Percentiles rank a stretch among this genome's conserved stretches.
These are phyloP conservation scores for Percina caprodes DNA, from an alignment of 2,113 vertebrate genomes.

Conservation along the genomic window DNA sequence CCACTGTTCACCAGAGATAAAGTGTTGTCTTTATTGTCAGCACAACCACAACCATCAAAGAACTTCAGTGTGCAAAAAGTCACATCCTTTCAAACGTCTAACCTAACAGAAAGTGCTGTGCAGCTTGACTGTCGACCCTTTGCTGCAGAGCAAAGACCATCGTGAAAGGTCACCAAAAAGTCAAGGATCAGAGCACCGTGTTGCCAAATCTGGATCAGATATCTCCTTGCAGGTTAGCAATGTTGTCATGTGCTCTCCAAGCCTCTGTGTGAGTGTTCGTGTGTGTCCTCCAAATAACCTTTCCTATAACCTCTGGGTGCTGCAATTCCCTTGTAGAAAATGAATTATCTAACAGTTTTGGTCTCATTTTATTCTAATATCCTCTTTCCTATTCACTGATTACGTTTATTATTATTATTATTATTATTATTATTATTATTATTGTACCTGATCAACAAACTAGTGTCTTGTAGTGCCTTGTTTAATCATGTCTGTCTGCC, in stretches of 20 bases:
- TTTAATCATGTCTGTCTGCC: too few species aligned
- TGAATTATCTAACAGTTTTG: too few species aligned
- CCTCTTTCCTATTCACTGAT: too few species aligned
- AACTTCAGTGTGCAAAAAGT: neutral
- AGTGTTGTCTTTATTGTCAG: neutral
- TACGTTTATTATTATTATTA: too few species aligned
- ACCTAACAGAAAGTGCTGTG: neutral
- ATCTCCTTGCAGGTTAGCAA: constrained; percentile 69
- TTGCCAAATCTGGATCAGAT: constrained; percentile 62
- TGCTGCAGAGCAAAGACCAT: constrained; percentile 42
- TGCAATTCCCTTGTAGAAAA: constrained; percentile 1
- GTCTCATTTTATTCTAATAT: too few species aligned
- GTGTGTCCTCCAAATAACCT: constrained; percentile 27
- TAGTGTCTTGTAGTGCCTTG: too few species aligned
- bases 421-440: too few species aligned
- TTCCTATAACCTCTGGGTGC: constrained; percentile 30
- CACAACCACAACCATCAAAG: neutral
- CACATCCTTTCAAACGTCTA: neutral
- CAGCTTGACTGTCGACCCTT: constrained; percentile 13
- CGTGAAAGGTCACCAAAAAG: constrained; percentile 76
- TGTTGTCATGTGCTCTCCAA: constrained; percentile 59
- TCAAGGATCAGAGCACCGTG: constrained; percentile 64
- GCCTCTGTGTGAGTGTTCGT: constrained; percentile 13
- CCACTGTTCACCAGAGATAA: neutral
- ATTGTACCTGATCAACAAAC: too few species aligned